Percentiles rank a stretch among this genome's conserved stretches.
phyloP scores from a whole-genome alignment of 37 sponge, comb jelly and placozoan genomes.

The Aphrocallistes beatrix region DNA sequence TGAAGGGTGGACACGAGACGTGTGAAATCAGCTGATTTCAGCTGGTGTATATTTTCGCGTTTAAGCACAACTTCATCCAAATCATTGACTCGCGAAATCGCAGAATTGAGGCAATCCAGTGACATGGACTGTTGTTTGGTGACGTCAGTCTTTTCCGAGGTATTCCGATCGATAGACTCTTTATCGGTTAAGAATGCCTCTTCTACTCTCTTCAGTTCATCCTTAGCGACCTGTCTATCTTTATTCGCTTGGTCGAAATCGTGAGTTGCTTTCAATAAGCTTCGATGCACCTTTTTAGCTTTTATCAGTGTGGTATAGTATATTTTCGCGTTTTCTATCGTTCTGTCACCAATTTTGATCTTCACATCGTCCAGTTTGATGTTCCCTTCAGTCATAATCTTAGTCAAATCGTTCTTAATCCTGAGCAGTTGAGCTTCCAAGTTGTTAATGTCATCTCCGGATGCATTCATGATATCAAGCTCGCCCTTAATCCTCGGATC shows the following conservation, averaged over 20 bases:
- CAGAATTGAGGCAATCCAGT: neutral
- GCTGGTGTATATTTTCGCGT: conserved; percentile 10
- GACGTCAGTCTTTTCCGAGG: neutral
- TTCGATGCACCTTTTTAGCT: neutral
- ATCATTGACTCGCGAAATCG: neutral
- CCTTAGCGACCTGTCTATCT: neutral
- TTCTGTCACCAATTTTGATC: neutral
- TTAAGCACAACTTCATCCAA: conserved; percentile 12
- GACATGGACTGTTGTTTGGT: neutral
- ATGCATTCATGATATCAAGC: neutral
- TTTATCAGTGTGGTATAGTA: conserved; percentile 5
- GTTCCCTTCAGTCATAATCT: neutral
- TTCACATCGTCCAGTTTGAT: conserved; percentile 12
- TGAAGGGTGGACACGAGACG: neutral
- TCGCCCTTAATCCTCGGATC: neutral
- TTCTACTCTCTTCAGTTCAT: conserved; percentile 5
- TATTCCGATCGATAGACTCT: neutral
- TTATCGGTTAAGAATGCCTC: neutral
- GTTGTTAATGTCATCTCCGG: neutral
- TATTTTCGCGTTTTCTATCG: neutral
- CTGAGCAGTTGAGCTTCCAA: neutral
- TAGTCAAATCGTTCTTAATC: neutral
- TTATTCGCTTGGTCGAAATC: neutral
- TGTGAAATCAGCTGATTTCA: neutral
- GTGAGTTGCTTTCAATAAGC: neutral